Conservation (phyloP, 1,140 invertebrate species). For the Parapsyche elsis region DNA sequence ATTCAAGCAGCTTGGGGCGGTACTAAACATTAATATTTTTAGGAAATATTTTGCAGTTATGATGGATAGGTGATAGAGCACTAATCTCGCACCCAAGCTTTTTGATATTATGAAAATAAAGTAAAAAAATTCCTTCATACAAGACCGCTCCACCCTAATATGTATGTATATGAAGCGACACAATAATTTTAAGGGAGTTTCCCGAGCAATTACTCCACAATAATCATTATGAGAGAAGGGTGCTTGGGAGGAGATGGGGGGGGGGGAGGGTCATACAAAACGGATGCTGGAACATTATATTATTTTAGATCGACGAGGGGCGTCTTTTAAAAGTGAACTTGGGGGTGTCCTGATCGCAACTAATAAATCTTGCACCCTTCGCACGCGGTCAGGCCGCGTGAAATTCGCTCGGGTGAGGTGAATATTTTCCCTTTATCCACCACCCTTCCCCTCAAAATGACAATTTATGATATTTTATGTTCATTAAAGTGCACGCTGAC, state of each 20-base stretch:
- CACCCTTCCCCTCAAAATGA: not conserved
- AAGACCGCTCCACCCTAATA: no score
- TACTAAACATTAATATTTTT: no score
- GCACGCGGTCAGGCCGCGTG: conserved; percentile 6
- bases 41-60: no score
- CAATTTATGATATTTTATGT: not conserved
- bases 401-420: not conserved
- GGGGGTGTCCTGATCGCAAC: not conserved
- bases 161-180: no score
- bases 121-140: no score
- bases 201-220: conserved; percentile 31
- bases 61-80: no score
- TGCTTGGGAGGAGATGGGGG: not conserved
- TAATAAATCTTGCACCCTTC: conserved; percentile 33
- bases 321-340: not conserved
- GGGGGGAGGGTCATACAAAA: not conserved
- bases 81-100: no score
- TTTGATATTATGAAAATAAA: no score
- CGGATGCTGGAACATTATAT: conserved; percentile 33
- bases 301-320: conserved; percentile 29
- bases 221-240: conserved; percentile 19
- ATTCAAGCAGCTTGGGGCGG: no score
- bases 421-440: not conserved
- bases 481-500: not conserved
- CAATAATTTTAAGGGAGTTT: not conserved